Evolutionary conservation across 2,113 vertebrate genomes (phyloP).

Genomic region (Rana temporaria): DNA sequence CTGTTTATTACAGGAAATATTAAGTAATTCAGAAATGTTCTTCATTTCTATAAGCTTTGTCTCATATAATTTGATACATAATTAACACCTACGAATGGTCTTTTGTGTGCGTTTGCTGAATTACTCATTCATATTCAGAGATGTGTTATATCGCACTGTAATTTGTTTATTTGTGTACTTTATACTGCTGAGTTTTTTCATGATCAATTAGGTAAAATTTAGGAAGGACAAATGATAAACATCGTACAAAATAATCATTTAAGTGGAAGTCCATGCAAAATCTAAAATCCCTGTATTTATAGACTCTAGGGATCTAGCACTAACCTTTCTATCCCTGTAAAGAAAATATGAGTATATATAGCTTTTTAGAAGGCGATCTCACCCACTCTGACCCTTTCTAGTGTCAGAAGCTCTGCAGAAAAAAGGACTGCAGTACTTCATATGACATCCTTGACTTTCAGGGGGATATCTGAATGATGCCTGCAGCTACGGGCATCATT

Average conservation of each 20-base stretch:
- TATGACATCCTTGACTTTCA: too few relatives aligned
- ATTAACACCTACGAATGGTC: not conserved
- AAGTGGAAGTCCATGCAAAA: too few relatives aligned
- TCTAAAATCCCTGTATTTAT: too few relatives aligned
- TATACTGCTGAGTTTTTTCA: not conserved
- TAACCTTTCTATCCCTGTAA: too few relatives aligned
- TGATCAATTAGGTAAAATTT: not conserved
- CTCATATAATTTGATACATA: not conserved
- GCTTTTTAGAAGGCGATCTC: too few relatives aligned
- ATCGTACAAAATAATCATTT: not conserved
- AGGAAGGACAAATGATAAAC: not conserved
- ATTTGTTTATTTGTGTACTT: not conserved
- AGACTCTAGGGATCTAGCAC: too few relatives aligned
- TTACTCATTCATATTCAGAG: not conserved
- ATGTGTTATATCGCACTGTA: not conserved
- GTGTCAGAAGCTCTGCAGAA: too few relatives aligned
- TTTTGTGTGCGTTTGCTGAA: not conserved
- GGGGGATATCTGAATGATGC: too few relatives aligned
- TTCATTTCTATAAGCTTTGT: not conserved
- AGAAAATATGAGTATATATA: too few relatives aligned
- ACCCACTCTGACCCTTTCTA: too few relatives aligned
- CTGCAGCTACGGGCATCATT: too few relatives aligned
- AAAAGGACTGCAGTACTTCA: too few relatives aligned
- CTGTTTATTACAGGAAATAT: conserved; percentile 4
- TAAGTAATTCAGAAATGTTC: conserved; percentile 13